Base-by-base conservation (phyloP, 2,797 vertebrate species). In the Sebastes variabilis region DNA sequence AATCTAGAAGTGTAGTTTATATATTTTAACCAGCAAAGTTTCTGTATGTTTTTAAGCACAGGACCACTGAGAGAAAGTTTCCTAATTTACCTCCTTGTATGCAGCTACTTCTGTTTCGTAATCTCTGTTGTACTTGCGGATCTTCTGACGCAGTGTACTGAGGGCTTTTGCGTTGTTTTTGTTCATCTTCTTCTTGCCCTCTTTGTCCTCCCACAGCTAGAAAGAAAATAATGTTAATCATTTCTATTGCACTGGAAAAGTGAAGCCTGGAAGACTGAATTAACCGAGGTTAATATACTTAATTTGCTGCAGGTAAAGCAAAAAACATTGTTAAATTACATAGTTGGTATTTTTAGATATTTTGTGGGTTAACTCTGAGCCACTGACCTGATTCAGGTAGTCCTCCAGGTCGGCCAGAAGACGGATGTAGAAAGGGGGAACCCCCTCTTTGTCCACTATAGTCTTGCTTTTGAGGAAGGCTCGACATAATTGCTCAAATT, bases 161-260 rank as follows among this genome's bases (percentile, higher is more conserved):
- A 98, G 94, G 11, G 97, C 97, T 88, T 98, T 98, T 13, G 97
- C 97, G 0, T 98, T 98, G 90, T 98, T 98, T 91, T 98, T 98
- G 90, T 98, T 98, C 97, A 98, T 98, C 89, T 97, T 97, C 94
- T 98, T 98, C 87, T 97, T 97, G 27, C 97, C 97, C 83, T 98
- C 97, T 83, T 98, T 98, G 89, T 98, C 97, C 75, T 98, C 97
- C 97, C 97, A 98, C 4, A 98, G 92, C 97, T 98, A 81, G 6
- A 64, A 80, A 59, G 2, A 59, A 60, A 71, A 64, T 1, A 22
- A 66, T 4, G 4, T 34, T 4, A 22, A 25, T 22, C 27, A 59
- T 29, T 70, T 65, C 0, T 14, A 4, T 5, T 20, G 3, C 4
- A 16, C 3, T 24, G 5, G 5, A 65, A 56, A 54, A 27, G 6